A percentile compares a stretch with the other conserved stretches of the same genome.
Evolutionary conservation across 2,888 invertebrate species (phyloP).

Genomic region (Eilema caniola): DNA sequence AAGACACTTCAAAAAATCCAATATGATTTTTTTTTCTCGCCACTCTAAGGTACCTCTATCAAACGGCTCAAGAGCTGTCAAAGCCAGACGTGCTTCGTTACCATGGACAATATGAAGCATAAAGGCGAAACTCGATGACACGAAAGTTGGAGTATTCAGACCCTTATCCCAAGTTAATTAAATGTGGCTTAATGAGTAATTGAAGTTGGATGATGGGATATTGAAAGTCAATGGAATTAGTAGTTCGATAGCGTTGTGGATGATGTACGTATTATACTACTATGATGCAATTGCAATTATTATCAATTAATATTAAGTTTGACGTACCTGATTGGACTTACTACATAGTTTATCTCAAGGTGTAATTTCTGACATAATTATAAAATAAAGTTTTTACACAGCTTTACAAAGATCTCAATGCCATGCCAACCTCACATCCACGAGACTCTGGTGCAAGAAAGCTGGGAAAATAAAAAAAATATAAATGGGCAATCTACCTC

Average conservation of each 20-base stretch:
- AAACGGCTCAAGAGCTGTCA: conserved; percentile 35
- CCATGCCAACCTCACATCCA: too few species aligned
- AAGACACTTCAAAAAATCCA: conserved; percentile 6
- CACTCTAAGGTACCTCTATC: conserved; percentile 27
- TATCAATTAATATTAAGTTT: too few species aligned
- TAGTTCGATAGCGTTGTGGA: not conserved
- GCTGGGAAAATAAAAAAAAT: too few species aligned
- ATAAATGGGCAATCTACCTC: too few species aligned
- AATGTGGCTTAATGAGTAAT: conserved; percentile 10
- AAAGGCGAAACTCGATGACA: conserved; percentile 6
- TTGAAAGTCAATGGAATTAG: not conserved
- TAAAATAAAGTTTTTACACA: too few species aligned
- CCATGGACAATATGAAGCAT: conserved; percentile 14
- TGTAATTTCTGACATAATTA: too few species aligned
- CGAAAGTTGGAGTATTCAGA: not conserved
- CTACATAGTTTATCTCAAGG: too few species aligned
- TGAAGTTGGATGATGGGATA: conserved; percentile 9
- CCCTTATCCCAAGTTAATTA: conserved; percentile 12
- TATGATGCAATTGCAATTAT: too few species aligned
- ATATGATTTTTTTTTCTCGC: conserved; percentile 26
- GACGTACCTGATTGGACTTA: too few species aligned
- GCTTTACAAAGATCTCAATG: too few species aligned
- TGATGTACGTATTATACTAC: not conserved
- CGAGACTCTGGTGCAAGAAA: too few species aligned
- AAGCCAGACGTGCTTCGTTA: conserved; percentile 42